phyloP scores from a whole-genome alignment of 2,888 invertebrate genomes.

The Erannis defoliaria region DNA sequence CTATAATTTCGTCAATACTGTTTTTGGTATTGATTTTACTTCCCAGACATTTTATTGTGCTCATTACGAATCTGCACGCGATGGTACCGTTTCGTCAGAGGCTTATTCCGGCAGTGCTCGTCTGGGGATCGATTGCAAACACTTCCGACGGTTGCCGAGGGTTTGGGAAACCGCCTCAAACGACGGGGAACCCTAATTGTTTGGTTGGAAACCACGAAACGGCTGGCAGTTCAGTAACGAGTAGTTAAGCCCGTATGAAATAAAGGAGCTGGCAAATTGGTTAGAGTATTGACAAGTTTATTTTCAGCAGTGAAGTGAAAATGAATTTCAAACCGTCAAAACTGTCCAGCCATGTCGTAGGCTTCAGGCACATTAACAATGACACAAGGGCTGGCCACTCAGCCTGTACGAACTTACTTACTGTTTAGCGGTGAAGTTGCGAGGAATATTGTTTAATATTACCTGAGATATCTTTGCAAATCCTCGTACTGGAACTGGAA shows the following conservation, averaged over 20 bases:
- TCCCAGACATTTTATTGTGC: neutral
- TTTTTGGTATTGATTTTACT: constrained; percentile 5
- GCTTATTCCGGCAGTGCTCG: constrained; percentile 31
- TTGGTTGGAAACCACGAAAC: constrained; percentile 17
- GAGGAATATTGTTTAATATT: no score
- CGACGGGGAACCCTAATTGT: constrained; percentile 26
- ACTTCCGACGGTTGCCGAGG: constrained; percentile 57
- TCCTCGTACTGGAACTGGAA: neutral
- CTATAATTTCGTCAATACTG: neutral
- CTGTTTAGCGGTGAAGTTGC: no score
- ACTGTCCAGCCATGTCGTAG: no score
- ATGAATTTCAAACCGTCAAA: no score
- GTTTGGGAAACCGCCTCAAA: constrained; percentile 22
- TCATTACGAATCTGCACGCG: constrained; percentile 25
- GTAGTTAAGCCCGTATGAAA: neutral
- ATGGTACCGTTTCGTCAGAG: constrained; percentile 28
- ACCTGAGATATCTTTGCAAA: no score
- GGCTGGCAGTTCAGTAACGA: neutral
- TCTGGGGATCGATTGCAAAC: constrained; percentile 65
- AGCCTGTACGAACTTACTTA: no score
- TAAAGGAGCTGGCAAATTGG: neutral
- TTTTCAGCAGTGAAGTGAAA: neutral
- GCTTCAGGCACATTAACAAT: no score
- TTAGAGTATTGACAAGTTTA: neutral
- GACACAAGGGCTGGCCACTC: no score